Percentiles rank a stretch among this genome's conserved stretches.
phyloP scores from a whole-genome alignment of 2,888 invertebrate genomes.

The Smittia aterrima region DNA sequence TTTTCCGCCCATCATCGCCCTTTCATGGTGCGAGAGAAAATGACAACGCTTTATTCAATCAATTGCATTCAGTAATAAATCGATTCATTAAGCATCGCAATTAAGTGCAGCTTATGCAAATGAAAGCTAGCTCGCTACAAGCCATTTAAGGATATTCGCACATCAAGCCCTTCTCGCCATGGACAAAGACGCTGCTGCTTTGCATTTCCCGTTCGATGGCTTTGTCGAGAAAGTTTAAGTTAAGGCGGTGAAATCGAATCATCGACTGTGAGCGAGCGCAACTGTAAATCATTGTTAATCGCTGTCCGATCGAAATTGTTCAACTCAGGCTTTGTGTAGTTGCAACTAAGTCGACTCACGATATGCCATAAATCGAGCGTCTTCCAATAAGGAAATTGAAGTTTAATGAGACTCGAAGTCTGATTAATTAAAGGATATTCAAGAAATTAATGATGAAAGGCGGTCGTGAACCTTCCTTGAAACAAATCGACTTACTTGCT shows the following conservation, averaged over 20 bases:
- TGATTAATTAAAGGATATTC: background rate
- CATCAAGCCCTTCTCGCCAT: background rate
- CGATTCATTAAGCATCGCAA: conserved; percentile 18
- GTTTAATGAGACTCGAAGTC: conserved; percentile 1
- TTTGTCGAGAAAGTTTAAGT: background rate
- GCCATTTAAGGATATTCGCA: conserved; percentile 8
- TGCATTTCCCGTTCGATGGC: conserved; percentile 11
- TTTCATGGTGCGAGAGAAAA: background rate
- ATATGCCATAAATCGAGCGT: conserved; percentile 5
- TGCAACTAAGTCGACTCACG: background rate
- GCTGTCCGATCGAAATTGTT: conserved; percentile 10
- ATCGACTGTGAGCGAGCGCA: background rate
- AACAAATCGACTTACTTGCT: background rate
- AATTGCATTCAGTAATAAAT: conserved; percentile 11
- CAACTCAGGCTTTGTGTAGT: too few relatives aligned
- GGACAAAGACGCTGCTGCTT: conserved; percentile 9
- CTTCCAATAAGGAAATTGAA: background rate
- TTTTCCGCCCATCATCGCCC: background rate
- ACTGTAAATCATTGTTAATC: conserved; percentile 14
- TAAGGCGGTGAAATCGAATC: background rate
- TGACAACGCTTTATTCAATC: background rate
- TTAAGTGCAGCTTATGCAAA: background rate
- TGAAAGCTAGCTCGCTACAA: background rate
- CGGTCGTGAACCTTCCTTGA: background rate
- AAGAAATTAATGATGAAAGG: too few relatives aligned